Evolutionary conservation across 2,113 vertebrate genomes (phyloP).

Genomic region (Suricata suricatta): DNA sequence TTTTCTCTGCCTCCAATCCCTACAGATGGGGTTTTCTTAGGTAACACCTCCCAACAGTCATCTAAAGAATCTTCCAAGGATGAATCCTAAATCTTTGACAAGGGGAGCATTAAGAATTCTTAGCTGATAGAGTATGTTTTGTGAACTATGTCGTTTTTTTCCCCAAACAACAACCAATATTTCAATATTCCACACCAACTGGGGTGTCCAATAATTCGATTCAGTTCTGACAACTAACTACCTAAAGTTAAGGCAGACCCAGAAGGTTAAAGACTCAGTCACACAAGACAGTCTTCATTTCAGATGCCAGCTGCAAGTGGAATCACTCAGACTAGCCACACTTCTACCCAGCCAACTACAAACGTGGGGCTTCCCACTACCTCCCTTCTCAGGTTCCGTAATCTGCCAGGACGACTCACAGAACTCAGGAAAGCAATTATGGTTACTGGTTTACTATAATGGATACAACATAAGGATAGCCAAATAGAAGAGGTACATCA

Average conservation of each 20-base stretch:
- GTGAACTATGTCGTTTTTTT: not conserved
- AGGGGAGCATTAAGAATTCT: not conserved
- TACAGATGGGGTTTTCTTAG: not conserved
- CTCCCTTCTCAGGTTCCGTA: not conserved
- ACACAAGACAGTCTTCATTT: not conserved
- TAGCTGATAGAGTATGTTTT: not conserved
- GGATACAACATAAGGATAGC: not conserved
- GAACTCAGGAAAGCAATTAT: not conserved
- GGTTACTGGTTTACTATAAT: not conserved
- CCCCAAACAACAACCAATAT: not conserved
- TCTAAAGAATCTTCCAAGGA: not conserved
- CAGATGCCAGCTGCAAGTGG: not conserved
- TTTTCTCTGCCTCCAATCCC: not conserved
- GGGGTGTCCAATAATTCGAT: rapidly evolving
- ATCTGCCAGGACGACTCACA: not conserved
- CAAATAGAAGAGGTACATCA: no score
- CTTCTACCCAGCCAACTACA: not conserved
- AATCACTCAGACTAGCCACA: no score
- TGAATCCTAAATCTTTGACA: not conserved
- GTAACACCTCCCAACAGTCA: not conserved
- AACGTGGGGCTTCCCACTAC: rapidly evolving
- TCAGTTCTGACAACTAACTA: not conserved
- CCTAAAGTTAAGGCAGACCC: not conserved
- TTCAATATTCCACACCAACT: not conserved
- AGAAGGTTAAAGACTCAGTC: rapidly evolving